phyloP scores from a whole-genome alignment of 2,888 invertebrate species.

The Drosophila villosipedis region DNA sequence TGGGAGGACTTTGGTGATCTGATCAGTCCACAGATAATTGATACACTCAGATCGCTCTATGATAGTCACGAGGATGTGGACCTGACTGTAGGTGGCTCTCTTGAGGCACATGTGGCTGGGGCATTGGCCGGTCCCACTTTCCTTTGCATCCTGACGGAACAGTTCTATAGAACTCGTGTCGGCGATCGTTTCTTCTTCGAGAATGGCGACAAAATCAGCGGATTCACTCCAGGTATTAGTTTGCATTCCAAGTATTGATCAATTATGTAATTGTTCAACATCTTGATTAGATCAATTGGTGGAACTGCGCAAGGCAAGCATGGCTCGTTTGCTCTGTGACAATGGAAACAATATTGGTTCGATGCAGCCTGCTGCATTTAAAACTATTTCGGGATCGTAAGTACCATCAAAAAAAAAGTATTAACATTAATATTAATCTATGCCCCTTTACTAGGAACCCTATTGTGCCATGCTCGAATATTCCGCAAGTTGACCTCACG shows the following conservation, averaged over 20 bases:
- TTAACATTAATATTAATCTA: not conserved
- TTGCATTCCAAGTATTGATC: not conserved
- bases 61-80: conserved; percentile 93
- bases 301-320: conserved; percentile 91
- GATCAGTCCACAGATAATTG: conserved; percentile 88
- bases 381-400: conserved; percentile 88
- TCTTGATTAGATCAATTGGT: conserved; percentile 88
- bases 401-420: conserved; percentile 49
- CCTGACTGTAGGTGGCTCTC: conserved; percentile 92
- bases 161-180: conserved; percentile 93
- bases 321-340: conserved; percentile 92
- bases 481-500: conserved; percentile 88
- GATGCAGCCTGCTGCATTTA: conserved; percentile 90
- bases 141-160: conserved; percentile 94
- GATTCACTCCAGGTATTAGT: conserved; percentile 88
- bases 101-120: conserved; percentile 91
- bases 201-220: conserved; percentile 87
- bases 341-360: conserved; percentile 89
- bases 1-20: conserved; percentile 91
- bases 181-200: conserved; percentile 96
- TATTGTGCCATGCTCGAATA: conserved; percentile 87
- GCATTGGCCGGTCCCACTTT: conserved; percentile 94
- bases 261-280: not conserved
- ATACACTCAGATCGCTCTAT: conserved; percentile 88
- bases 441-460: conserved; percentile 86